Percentiles rank a stretch among this genome's conserved stretches.
Conservation (phyloP, 2,113 vertebrate species). For the Phainopepla nitens region DNA sequence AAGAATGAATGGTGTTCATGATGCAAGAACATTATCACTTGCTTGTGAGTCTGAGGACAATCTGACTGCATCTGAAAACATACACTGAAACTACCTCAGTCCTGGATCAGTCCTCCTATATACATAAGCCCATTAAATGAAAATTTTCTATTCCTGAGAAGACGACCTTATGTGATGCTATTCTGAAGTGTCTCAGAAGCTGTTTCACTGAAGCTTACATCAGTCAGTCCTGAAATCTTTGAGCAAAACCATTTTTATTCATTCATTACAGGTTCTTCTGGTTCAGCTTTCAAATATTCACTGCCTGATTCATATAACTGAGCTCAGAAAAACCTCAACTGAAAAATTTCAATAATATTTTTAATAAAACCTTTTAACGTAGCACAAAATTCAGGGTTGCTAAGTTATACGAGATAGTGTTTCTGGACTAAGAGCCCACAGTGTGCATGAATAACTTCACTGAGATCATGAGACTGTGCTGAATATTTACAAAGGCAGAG, state of each 20-base stretch:
- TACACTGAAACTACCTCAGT: not conserved
- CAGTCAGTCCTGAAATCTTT: not conserved
- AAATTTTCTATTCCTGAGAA: not conserved
- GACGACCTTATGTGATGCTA: not conserved
- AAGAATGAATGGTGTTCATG: not conserved
- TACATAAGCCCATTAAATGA: not conserved
- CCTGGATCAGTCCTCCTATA: not conserved
- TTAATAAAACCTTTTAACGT: not conserved
- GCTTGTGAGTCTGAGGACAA: not conserved
- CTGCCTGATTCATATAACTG: not conserved
- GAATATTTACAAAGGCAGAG: not conserved
- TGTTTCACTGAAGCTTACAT: not conserved
- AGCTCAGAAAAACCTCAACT: not conserved
- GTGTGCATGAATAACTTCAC: not conserved
- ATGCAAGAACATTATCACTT: not conserved
- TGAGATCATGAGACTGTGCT: not conserved
- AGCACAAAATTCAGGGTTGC: not conserved
- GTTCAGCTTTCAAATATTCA: not conserved
- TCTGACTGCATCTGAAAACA: not conserved
- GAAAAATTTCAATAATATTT: not conserved
- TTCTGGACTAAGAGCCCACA: not conserved
- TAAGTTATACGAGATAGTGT: not conserved
- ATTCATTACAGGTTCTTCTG: not conserved
- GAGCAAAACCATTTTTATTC: not conserved
- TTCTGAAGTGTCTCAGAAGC: not conserved